These are phyloP conservation scores for Tapera naevia DNA, from an alignment of 2,797 vertebrate genomes.

Conservation along the genomic window DNA sequence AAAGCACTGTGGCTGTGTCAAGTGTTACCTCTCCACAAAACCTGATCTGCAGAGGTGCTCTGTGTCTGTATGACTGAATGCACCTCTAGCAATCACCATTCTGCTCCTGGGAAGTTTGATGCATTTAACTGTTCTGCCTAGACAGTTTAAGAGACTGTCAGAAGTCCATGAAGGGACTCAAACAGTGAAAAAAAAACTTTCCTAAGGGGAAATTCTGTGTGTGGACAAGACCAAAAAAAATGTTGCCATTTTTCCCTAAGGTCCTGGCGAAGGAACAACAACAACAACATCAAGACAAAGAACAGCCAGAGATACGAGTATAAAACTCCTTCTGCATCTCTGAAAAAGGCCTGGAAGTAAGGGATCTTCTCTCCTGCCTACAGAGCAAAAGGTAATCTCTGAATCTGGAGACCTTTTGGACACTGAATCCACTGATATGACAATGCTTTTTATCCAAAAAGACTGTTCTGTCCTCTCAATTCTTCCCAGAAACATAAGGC, in stretches of 20 bases:
- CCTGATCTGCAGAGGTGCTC: neutral
- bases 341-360: neutral
- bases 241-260: neutral
- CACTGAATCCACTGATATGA: fast-evolving
- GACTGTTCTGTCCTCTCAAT: neutral
- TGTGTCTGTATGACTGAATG: neutral
- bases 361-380: neutral
- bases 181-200: neutral
- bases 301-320: neutral
- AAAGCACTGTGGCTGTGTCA: neutral
- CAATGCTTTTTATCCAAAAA: neutral
- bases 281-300: neutral
- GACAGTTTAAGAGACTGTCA: neutral
- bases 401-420: neutral
- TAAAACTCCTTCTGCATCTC: neutral
- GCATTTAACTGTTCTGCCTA: neutral
- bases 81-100: neutral
- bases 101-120: neutral
- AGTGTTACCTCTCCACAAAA: neutral
- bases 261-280: neutral
- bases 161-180: neutral
- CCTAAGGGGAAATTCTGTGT: neutral
- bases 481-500: neutral
- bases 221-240: neutral
- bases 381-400: neutral